A percentile compares a stretch with the other conserved stretches of the same genome.
Conservation (phyloP, 30 jellyfish, hydroid and myxozoan genomes). For the Hydractinia symbiolongicarpus region DNA sequence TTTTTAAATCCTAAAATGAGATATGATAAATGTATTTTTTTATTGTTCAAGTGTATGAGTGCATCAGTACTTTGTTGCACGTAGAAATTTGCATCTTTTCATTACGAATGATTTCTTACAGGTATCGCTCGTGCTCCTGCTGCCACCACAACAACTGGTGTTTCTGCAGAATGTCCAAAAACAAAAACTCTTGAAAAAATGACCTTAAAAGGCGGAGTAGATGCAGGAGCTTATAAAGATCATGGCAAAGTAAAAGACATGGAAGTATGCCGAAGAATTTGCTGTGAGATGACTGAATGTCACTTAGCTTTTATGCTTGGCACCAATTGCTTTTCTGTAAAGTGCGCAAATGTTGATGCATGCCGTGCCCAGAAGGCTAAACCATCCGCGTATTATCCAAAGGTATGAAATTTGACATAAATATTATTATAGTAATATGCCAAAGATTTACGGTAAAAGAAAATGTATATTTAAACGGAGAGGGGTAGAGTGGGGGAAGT, state of each 20-base stretch:
- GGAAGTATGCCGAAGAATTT: conserved; percentile 78
- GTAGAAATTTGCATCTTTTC: too few species aligned
- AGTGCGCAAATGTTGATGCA: conserved; percentile 80
- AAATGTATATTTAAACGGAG: too few species aligned
- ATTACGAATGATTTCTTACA: neutral
- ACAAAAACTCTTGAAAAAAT: conserved; percentile 64
- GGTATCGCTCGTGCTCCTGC: neutral
- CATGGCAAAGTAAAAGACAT: conserved; percentile 88
- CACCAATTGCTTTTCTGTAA: conserved; percentile 78
- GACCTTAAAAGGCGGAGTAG: conserved; percentile 92
- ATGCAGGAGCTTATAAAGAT: conserved; percentile 95
- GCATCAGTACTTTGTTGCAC: too few species aligned
- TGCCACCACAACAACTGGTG: neutral
- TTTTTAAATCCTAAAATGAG: too few species aligned
- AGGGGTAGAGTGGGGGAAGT: too few species aligned
- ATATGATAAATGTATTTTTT: too few species aligned
- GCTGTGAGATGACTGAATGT: conserved; percentile 96
- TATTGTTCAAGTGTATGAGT: too few species aligned
- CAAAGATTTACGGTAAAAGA: too few species aligned
- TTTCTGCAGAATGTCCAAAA: conserved; percentile 58
- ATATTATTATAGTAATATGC: neutral
- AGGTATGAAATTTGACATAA: conserved; percentile 16
- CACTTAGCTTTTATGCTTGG: conserved; percentile 95
- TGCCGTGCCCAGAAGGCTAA: conserved; percentile 93
- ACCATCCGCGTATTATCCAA: conserved; percentile 81